Evolutionary conservation across 2,113 vertebrate species (phyloP), one percentile per base, ranked within the genome.

Genomic region (Protomyctophum bolini): DNA sequence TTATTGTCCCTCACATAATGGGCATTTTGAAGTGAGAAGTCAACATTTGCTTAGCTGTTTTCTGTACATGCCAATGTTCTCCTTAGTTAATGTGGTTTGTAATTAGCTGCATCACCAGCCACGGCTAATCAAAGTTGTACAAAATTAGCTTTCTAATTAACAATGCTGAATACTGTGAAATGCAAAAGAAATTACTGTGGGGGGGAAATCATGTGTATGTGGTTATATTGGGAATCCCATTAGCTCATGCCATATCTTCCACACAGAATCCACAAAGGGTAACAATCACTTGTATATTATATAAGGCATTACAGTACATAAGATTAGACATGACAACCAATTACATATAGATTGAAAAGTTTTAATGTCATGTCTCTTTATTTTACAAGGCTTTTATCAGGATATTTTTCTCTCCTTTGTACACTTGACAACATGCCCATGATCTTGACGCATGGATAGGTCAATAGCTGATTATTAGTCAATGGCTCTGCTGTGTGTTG

Each of bases 401-500:
- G 55, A 60, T 52, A 61, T 2, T 56, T 33, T 52, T 28, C 8
- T 7, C 14, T 63, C 33, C 68, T 48, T 57, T 56, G 54, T 61
- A 60, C 79, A 72, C 67, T 80, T 56, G 47, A 63, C 63, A 58
- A 51, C 69, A 66, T 11, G 78, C 77, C 70, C 77, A 65, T 68
- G 72, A 77, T 76, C 46, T 29, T 74, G 76, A 77, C 76, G 51
- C 60, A 71, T 10, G 59, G 71, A 63, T 49, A 29, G 82, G 79
- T 90, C 77, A 56, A 87, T 90, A 75, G 54, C 76, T 62, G 83
- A 87, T 88, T 82, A 84, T 86, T 74, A 76, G 81, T 79, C 84
- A 66, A 75, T 81, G 69, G 74, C 81, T 72, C 62, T 63, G 4
- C 64, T 73, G 73, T 68, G 68, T 83, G 73, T 70, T 66, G 68